Evolutionary conservation across 2,888 invertebrate genomes (phyloP).

Genomic region (Tenthredo scrophulariae): DNA sequence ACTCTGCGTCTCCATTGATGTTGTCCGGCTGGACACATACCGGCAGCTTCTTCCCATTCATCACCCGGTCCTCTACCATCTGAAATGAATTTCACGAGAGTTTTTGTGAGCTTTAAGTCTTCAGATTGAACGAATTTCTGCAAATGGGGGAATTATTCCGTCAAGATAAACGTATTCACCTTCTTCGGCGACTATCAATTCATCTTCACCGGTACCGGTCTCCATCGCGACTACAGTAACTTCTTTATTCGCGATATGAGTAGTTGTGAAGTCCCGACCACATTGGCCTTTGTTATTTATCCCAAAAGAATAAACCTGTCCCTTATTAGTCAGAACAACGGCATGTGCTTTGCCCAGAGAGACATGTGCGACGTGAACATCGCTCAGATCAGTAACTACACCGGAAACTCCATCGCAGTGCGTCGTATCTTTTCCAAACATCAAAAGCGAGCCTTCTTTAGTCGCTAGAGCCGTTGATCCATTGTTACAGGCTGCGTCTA

Average conservation of each 20-base stretch:
- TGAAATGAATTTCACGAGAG: conserved; percentile 53
- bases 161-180: conserved; percentile 62
- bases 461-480: conserved; percentile 96
- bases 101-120: not conserved
- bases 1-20: conserved; percentile 91
- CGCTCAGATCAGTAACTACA: conserved; percentile 87
- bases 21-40: conserved; percentile 84
- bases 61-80: conserved; percentile 78
- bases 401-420: conserved; percentile 88
- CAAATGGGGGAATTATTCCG: not conserved
- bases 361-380: conserved; percentile 85
- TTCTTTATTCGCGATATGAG: conserved; percentile 78
- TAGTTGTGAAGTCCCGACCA: conserved; percentile 89
- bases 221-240: conserved; percentile 80
- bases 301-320: conserved; percentile 96
- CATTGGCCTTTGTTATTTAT: conserved; percentile 99
- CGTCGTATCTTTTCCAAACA: conserved; percentile 96
- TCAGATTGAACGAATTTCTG: not conserved
- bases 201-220: conserved; percentile 78
- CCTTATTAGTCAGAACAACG: conserved; percentile 92
- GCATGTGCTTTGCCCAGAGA: conserved; percentile 96
- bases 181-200: conserved; percentile 72
- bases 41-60: conserved; percentile 81
- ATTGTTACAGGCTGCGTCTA: conserved; percentile 94
- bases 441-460: conserved; percentile 92